phyloP scores from a whole-genome alignment of 2,888 invertebrate species.

The Caenorhabditis wallacei region DNA sequence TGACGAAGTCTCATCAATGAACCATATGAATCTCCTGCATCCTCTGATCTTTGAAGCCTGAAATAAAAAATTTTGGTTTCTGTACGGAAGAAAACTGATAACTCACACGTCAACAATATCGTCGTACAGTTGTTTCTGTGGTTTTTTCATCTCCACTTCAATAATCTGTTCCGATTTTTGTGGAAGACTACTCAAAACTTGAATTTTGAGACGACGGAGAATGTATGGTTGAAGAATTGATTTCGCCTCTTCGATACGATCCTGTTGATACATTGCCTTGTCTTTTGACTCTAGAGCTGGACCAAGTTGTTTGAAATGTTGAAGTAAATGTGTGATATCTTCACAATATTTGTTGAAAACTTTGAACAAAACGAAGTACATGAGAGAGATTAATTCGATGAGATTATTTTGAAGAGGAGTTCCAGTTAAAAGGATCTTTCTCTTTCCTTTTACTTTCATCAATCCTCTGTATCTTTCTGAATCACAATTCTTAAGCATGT shows the following conservation, averaged over 20 bases:
- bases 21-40: conserved; percentile 63
- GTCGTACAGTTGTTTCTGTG: conserved; percentile 89
- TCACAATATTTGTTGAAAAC: conserved; percentile 77
- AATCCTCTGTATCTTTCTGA: conserved; percentile 87
- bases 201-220: conserved; percentile 90
- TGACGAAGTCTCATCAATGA: conserved; percentile 94
- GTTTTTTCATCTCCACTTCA: conserved; percentile 87
- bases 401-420: conserved; percentile 97
- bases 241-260: conserved; percentile 94
- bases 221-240: conserved; percentile 97
- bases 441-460: conserved; percentile 87
- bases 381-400: conserved; percentile 92
- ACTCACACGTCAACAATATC: conserved; percentile 68
- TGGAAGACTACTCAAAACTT: conserved; percentile 88
- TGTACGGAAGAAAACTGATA: not conserved
- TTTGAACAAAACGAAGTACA: conserved; percentile 97
- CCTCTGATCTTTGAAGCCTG: conserved; percentile 45
- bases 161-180: conserved; percentile 89
- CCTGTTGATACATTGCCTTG: conserved; percentile 91
- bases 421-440: conserved; percentile 93
- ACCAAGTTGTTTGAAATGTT: conserved; percentile 77
- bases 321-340: conserved; percentile 76
- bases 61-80: not conserved
- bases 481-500: conserved; percentile 98
- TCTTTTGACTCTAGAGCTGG: conserved; percentile 84